A percentile compares a stretch with the other conserved stretches of the same genome.
phyloP scores from a whole-genome alignment of 2,113 vertebrate genomes.

The Serilophus lunatus region DNA sequence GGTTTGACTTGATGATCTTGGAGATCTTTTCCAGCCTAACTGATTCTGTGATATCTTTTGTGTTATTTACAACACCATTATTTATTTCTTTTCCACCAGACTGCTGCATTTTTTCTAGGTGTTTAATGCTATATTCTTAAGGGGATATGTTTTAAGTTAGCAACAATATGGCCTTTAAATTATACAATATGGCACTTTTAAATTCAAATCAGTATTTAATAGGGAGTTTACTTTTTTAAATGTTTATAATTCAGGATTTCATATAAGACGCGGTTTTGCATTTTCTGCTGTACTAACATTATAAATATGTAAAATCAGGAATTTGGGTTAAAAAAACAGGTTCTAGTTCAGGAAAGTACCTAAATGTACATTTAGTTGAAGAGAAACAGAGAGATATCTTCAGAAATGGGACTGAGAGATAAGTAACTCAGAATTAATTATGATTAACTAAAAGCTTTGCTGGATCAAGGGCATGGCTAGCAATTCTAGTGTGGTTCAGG shows the following conservation, averaged over 20 bases:
- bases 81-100: background rate
- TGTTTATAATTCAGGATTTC: background rate
- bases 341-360: background rate
- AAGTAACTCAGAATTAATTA: background rate
- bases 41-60: background rate
- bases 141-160: background rate
- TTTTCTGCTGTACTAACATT: background rate
- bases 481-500: background rate
- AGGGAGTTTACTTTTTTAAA: background rate
- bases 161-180: background rate
- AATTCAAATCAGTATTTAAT: background rate
- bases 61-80: background rate
- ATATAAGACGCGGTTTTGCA: background rate
- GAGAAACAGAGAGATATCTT: background rate
- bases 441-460: background rate
- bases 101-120: background rate
- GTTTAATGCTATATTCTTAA: background rate
- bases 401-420: background rate
- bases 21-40: no score
- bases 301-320: background rate
- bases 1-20: no score
- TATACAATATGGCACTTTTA: background rate
- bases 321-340: background rate
- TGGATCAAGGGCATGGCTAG: background rate
- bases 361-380: background rate